Base-by-base conservation (phyloP, 2,797 vertebrate genomes). In the Neomorphus geoffroyi region DNA sequence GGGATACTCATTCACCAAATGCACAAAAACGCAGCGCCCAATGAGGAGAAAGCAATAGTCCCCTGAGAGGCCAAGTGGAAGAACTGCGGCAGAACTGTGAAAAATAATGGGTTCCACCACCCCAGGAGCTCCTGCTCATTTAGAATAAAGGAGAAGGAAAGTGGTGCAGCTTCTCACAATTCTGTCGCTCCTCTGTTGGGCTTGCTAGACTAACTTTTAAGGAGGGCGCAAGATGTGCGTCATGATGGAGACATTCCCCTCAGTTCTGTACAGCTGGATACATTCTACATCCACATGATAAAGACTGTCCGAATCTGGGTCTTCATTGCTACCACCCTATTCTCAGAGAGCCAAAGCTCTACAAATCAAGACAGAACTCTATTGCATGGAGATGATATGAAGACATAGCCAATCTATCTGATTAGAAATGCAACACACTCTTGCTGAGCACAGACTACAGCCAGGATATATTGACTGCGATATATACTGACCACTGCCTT, bases 251-350 rank as follows among this genome's bases (percentile, higher is more conserved):
- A 41, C 18, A 24, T 7, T 74, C 43, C 2, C 3, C 56, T 74
- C 17, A 27, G 64, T 13, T 62, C 50, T 24, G 5, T 4, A 19
- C 28, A 19, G 21, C 1, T 67, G 28, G 35, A 69, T 81, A 35
- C 13, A 5, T 12, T 15, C 26, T 1, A 64, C 13, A 11, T 3
- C 9, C 26, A 28, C 35, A 32, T 0, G 2, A 18, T 6, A 37
- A 71, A 16, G 33, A 62, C 53, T 32, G 39, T 27, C 79, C 89
- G 43, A 22, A 78, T 54, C 60, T 32, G 35, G 11, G 18, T 46
- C 50, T 72, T 61, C 70, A 26, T n/a, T 43, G 73, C 28, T 83
- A 48, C 72, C 57, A 53, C 30, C 2, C 45, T 67, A 24, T 45
- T 67, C 77, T 78, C 73, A 71, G 32, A 64, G 48, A 85, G 46